Evolutionary conservation across 1,140 invertebrate genomes (phyloP), one percentile per base, ranked within the genome.

Genomic region (Leguminivora glycinivorella): DNA sequence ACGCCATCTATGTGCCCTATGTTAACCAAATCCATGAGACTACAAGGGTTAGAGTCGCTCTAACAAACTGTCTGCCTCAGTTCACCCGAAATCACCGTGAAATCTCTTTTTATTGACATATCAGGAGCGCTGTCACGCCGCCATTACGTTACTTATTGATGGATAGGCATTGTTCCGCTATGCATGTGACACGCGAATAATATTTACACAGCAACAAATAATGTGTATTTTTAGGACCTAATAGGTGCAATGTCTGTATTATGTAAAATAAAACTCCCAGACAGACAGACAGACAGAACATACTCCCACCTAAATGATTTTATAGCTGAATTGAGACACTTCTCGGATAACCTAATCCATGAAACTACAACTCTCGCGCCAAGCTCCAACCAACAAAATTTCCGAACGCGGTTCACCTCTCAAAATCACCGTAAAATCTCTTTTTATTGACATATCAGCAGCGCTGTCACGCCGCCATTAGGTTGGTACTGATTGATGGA

Each of bases 401-500:
- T 7, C 47, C 7, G 17, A 52, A 19, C n/a, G 3, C 7, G 22
- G 2, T 22, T 17, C 40, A 10, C 19, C 19, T 22, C 19, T n/a
- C 14, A 47, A 47, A 17, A 17, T 47, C 47, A 52, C 47, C 43
- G 43, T 6, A 52, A 52, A 52, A 52, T 22, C 47, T 52, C 47
- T n/a, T 52, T 52, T 52, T 52, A 52, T 52, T 52, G 47, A 52
- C 47, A 52, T 52, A 52, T 52, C 47, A 52, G 47, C 47, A 52
- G 47, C 47, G 17, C 47, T 52, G 58, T 63, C 58, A 29, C 10
- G 25, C 26, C 14, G 10, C 58, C 26, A 25, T 26, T 29, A 29
- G 24, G 56, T n/a, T 19, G 58, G 17, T 29, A 63, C 14, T 31
- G 58, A 63, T 63, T 63, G 58, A 63, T 63, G 24, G 58, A 63